A percentile compares a stretch with the other conserved stretches of the same genome.
phyloP scores from a whole-genome alignment of 1,140 invertebrate genomes.

The Bombus consobrinus region DNA sequence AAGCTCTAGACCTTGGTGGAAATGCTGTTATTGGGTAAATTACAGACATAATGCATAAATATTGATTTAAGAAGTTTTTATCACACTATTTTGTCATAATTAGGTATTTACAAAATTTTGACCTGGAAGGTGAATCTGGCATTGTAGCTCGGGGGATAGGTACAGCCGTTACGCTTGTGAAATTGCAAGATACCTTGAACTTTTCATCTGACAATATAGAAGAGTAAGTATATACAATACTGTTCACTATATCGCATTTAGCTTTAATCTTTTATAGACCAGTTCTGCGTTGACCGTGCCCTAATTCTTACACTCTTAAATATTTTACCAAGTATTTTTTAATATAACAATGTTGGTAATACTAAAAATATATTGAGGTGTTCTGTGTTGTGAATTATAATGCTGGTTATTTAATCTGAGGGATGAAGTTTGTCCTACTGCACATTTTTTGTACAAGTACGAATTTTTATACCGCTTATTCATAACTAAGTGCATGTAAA shows the following conservation, averaged over 20 bases:
- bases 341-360: neutral
- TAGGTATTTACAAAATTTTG: constrained; percentile 97
- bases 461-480: constrained; percentile 3
- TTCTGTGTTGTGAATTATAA: constrained; percentile 51
- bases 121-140: constrained; percentile 97
- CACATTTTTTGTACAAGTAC: neutral
- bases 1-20: constrained; percentile 96
- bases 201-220: constrained; percentile 82
- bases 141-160: constrained; percentile 96
- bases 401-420: constrained; percentile 37
- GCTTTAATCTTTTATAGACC: neutral
- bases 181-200: constrained; percentile 81
- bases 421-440: constrained; percentile 2
- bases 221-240: constrained; percentile 84
- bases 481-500: constrained; percentile 34
- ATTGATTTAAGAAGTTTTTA: neutral
- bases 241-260: neutral
- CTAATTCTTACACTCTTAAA: neutral
- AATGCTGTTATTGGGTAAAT: constrained; percentile 95
- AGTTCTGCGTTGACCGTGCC: constrained; percentile 14
- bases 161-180: constrained; percentile 91
- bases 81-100: constrained; percentile 4
- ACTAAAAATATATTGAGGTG: constrained; percentile 12
- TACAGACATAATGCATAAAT: constrained; percentile 16
- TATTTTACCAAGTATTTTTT: neutral